Evolutionary conservation across 2,113 vertebrate genomes (phyloP).

Genomic region (Procavia capensis): DNA sequence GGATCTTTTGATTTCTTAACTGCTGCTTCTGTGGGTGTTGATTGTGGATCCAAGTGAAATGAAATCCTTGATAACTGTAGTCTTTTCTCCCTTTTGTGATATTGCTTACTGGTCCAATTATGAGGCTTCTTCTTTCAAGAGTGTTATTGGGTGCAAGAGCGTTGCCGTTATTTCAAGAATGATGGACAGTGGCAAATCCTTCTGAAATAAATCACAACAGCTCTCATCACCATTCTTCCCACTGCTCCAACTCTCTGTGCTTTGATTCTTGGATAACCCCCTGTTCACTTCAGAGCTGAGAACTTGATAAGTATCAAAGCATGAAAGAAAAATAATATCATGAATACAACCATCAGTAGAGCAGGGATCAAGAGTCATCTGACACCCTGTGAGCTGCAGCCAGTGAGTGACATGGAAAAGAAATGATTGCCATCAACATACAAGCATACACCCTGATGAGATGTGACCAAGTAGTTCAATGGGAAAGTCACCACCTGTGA

Average conservation of each 20-base stretch:
- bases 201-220: not conserved
- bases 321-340: constrained; percentile 68
- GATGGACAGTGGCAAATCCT: not conserved
- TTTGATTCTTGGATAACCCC: constrained; percentile 64
- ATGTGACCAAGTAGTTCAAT: constrained; percentile 80
- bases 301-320: constrained; percentile 75
- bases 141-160: not conserved
- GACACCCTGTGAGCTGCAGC: constrained; percentile 54
- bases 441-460: constrained; percentile 79
- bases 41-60: no score
- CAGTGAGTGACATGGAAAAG: constrained; percentile 57
- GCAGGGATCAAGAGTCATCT: constrained; percentile 68
- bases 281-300: constrained; percentile 73
- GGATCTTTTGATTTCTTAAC: no score
- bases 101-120: no score
- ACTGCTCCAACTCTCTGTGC: constrained; percentile 37
- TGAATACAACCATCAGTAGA: constrained; percentile 79
- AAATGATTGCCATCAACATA: constrained; percentile 79
- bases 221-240: constrained; percentile 35
- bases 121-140: not conserved
- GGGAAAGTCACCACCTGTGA: constrained; percentile 77
- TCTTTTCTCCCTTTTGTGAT: no score
- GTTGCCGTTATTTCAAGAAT: not conserved
- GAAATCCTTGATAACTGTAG: no score
- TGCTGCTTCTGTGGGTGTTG: no score